Base-by-base conservation (phyloP, 2,797 vertebrate genomes). In the Protonibea diacanthus region DNA sequence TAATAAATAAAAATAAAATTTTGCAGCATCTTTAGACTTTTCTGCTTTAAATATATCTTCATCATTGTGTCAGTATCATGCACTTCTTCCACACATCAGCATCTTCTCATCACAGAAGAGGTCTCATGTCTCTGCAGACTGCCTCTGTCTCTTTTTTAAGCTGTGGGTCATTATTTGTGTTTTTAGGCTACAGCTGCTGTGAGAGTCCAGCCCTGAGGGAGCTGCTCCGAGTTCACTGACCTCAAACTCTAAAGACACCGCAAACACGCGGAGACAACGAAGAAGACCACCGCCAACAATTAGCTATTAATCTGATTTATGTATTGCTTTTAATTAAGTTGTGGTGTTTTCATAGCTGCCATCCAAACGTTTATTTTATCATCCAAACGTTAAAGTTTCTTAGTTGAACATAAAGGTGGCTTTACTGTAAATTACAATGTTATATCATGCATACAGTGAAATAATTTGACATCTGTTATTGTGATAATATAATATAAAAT, bases 191-290 rank as follows among this genome's bases (percentile, higher is more conserved):
- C 85, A 84, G 80, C 82, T 86, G 84, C 74, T 44, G 72, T 20
- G 59, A 75, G 75, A 62, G 79, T 51, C 45, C 63, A 86, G 74
- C 87, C 88, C 86, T 68, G 63, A 80, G 91, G 89, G 86, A 82
- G 49, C 76, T 78, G 78, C 76, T 75, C 85, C 6, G 55, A 60
- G 81, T 68, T 89, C 86, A 89, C 75, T 80, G 86, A 89, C 88
- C 89, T 80, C 27, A 60, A 9, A 20, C 74, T 78, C 73, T 60
- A 12, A 78, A 78, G 70, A 7, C 66, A 29, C 71, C 8, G 45
- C 20, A 53, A 73, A 84, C 66, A 66, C 27, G 62, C 57, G 27
- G 25, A 72, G 56, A 78, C 80, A 62, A 65, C 61, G 61, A 76
- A 44, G 44, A 33, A 25, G 47, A 70, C 69, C 11, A 65, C 77